phyloP scores from a whole-genome alignment of 1,140 invertebrate genomes.

The Bombus pascuorum region DNA sequence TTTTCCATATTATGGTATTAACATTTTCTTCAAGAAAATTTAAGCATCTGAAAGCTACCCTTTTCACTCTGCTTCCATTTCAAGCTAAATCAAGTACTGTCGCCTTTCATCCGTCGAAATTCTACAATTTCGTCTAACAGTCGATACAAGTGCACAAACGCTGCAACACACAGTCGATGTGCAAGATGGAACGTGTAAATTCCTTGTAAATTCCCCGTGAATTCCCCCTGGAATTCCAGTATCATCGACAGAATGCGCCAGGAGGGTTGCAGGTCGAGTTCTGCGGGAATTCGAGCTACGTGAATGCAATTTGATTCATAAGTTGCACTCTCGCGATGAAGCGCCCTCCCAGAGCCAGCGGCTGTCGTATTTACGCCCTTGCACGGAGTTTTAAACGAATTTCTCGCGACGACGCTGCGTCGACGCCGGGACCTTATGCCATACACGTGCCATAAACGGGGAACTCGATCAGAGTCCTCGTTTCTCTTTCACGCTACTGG shows the following conservation, averaged over 20 bases:
- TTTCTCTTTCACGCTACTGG: not conserved
- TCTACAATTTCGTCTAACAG: conserved; percentile 10
- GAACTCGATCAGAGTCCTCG: not conserved
- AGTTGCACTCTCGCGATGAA: conserved; percentile 37
- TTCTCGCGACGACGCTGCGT: conserved; percentile 30
- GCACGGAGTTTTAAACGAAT: conserved; percentile 38
- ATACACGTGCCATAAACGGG: conserved; percentile 47
- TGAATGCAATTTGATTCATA: conserved; percentile 50
- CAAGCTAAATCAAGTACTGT: not conserved
- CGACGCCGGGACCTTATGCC: conserved; percentile 25
- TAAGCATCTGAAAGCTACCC: not conserved
- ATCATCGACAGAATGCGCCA: conserved; percentile 1
- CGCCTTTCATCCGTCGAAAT: not conserved
- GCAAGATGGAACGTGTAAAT: conserved; percentile 25
- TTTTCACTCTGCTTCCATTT: not conserved
- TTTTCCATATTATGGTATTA: no score
- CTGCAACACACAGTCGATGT: not conserved
- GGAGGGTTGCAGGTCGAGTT: not conserved
- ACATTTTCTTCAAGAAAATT: not conserved
- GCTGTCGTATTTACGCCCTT: conserved; percentile 19
- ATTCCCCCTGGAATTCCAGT: conserved; percentile 23
- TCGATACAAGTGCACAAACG: not conserved
- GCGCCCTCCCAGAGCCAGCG: not conserved
- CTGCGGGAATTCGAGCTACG: conserved; percentile 39
- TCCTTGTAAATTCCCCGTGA: conserved; percentile 22